These are phyloP conservation scores for Drosophila basisetae DNA, from an alignment of 2,888 invertebrate species.

Conservation along the genomic window DNA sequence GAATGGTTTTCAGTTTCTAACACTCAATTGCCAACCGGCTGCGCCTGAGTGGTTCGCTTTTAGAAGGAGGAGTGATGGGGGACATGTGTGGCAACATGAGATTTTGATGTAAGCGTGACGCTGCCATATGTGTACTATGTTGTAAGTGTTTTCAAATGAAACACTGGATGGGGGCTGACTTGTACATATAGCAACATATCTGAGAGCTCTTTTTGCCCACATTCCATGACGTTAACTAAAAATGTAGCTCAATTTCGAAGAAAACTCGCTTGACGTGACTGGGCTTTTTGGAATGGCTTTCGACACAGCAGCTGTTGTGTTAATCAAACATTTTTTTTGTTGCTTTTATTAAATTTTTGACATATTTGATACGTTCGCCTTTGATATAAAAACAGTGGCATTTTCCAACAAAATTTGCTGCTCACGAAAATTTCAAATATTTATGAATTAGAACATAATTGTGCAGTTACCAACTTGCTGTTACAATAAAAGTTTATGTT, in stretches of 20 bases:
- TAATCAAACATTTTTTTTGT: constrained; percentile 17
- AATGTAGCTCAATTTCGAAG: constrained; percentile 23
- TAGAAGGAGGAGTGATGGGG: neutral
- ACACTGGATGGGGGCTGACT: neutral
- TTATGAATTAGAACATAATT: neutral
- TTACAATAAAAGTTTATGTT: neutral
- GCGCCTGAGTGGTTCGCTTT: constrained; percentile 25
- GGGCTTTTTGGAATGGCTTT: constrained; percentile 9
- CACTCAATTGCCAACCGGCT: constrained; percentile 47
- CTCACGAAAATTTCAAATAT: neutral
- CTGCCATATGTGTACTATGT: constrained; percentile 52
- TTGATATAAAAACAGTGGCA: neutral
- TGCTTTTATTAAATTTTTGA: constrained; percentile 15
- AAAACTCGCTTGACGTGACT: constrained; percentile 27
- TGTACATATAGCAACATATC: constrained; percentile 1
- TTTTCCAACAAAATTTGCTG: neutral
- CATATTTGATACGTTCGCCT: constrained; percentile 11
- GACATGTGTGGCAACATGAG: constrained; percentile 56
- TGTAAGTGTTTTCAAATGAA: constrained; percentile 32
- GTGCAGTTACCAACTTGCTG: neutral
- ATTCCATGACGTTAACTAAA: constrained; percentile 31
- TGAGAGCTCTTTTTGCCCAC: constrained; percentile 7
- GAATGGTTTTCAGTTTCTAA: constrained; percentile 33
- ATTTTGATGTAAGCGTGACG: constrained; percentile 60
- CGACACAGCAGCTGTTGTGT: constrained; percentile 25